phyloP scores from a whole-genome alignment of 1,140 invertebrate genomes.

The Pogonomyrmex californicus region DNA sequence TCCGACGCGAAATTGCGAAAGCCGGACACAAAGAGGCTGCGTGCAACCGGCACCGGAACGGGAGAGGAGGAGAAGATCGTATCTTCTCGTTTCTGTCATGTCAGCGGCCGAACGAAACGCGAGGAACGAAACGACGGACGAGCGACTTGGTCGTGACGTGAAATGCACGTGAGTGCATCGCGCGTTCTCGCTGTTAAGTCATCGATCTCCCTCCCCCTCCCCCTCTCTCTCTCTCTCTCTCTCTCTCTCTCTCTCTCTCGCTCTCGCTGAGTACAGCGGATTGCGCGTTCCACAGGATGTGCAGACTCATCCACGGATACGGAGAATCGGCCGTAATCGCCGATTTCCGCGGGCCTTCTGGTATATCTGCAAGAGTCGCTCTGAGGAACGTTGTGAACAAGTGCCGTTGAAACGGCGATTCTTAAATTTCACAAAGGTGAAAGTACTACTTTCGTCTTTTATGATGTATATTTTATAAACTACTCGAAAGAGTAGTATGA shows the following conservation, averaged over 20 bases:
- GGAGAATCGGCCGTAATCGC: not conserved
- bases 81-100: slow-evolving; percentile 60
- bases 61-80: slow-evolving; percentile 49
- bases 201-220: slow-evolving; percentile 53
- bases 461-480: slow-evolving; percentile 23
- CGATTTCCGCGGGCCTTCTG: slow-evolving; percentile 4
- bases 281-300: slow-evolving; percentile 23
- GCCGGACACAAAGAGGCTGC: slow-evolving; percentile 55
- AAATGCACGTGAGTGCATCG: slow-evolving; percentile 30
- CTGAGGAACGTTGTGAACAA: not conserved
- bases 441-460: not conserved
- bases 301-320: slow-evolving; percentile 35
- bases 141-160: slow-evolving; percentile 39
- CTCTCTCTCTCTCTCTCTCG: no score
- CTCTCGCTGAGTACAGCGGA: slow-evolving; percentile 10
- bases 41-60: slow-evolving; percentile 10
- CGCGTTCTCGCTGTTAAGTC: slow-evolving; percentile 32
- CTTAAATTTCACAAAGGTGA: not conserved
- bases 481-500: not conserved
- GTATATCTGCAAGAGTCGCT: not conserved
- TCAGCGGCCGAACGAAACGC: slow-evolving; percentile 37
- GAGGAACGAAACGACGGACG: slow-evolving; percentile 41
- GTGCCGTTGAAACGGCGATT: not conserved
- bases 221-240: no score
- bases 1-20: slow-evolving; percentile 51